Evolutionary conservation across 2,113 vertebrate species (phyloP).

Genomic region (Phalacrocorax pelagicus): DNA sequence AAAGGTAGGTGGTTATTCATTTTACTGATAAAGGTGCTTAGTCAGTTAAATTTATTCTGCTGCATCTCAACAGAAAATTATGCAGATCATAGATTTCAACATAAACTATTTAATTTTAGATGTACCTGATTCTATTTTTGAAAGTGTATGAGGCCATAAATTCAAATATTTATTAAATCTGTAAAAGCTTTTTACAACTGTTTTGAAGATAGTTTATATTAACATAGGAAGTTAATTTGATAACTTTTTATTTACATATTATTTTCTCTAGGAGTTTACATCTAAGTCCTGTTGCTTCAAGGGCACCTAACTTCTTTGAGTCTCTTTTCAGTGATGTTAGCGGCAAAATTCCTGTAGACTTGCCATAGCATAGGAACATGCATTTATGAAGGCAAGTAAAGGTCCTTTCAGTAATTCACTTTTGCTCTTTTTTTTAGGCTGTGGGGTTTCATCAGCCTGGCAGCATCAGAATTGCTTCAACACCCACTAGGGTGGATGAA

Average conservation of each 20-base stretch:
- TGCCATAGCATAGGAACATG: not conserved
- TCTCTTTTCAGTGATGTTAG: not conserved
- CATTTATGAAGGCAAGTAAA: not conserved
- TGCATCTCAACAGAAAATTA: not conserved
- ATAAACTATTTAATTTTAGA: not conserved
- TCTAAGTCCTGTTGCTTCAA: not conserved
- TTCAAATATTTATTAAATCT: not conserved
- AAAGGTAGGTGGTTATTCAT: rapidly evolving
- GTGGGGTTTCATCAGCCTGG: conserved; percentile 96
- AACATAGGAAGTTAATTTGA: not conserved
- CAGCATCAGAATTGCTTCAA: conserved; percentile 92
- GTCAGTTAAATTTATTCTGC: not conserved
- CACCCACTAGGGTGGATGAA: conserved; percentile 89
- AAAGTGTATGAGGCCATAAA: not conserved
- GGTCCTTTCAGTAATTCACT: not conserved
- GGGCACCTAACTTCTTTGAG: not conserved
- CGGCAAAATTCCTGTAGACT: not conserved
- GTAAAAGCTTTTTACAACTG: not conserved
- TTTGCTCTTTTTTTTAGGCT: conserved; percentile 71
- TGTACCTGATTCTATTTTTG: not conserved
- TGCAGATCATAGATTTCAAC: not conserved
- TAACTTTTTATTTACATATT: not conserved
- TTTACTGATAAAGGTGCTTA: not conserved
- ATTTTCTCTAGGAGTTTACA: not conserved
- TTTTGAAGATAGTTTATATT: not conserved